A percentile compares a stretch with the other conserved stretches of the same genome.
Conservation (phyloP, 2,888 invertebrate genomes). For the Drosophila emarginata region DNA sequence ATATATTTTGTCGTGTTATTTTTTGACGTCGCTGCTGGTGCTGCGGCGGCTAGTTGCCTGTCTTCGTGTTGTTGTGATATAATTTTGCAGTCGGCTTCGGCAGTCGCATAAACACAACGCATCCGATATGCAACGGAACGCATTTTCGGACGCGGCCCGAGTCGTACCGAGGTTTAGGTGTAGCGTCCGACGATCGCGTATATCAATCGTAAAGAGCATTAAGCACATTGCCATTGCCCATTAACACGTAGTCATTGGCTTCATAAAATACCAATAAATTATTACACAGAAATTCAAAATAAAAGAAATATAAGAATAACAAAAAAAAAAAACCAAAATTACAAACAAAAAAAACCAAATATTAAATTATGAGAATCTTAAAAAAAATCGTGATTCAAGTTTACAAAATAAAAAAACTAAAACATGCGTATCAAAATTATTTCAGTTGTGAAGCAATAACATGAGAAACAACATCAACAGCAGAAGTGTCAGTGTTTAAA, state of each 20-base stretch:
- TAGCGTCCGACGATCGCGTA: slow-evolving; percentile 83
- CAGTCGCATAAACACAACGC: slow-evolving; percentile 83
- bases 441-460: not conserved
- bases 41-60: slow-evolving; percentile 36
- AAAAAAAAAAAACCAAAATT: not conserved
- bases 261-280: slow-evolving; percentile 30
- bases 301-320: slow-evolving; percentile 17
- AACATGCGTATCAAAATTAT: not conserved
- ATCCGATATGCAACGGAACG: slow-evolving; percentile 83
- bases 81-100: slow-evolving; percentile 81
- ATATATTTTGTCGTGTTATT: not conserved
- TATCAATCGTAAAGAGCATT: slow-evolving; percentile 81
- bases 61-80: slow-evolving; percentile 81
- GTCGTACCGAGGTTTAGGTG: slow-evolving; percentile 83
- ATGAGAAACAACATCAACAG: not conserved
- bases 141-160: slow-evolving; percentile 83
- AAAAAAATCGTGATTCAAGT: not conserved
- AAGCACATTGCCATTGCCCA: slow-evolving; percentile 68
- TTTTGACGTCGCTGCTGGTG: slow-evolving; percentile 52
- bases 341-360: not conserved
- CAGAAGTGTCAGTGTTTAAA: not conserved
- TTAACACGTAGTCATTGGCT: slow-evolving; percentile 60
- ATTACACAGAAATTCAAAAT: slow-evolving; percentile 14
- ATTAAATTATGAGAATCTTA: not conserved
- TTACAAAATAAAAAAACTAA: not conserved